A percentile compares a stretch with the other conserved stretches of the same genome.
Conservation (phyloP, 2,888 invertebrate genomes). For the Pseudolycoriella hygida region DNA sequence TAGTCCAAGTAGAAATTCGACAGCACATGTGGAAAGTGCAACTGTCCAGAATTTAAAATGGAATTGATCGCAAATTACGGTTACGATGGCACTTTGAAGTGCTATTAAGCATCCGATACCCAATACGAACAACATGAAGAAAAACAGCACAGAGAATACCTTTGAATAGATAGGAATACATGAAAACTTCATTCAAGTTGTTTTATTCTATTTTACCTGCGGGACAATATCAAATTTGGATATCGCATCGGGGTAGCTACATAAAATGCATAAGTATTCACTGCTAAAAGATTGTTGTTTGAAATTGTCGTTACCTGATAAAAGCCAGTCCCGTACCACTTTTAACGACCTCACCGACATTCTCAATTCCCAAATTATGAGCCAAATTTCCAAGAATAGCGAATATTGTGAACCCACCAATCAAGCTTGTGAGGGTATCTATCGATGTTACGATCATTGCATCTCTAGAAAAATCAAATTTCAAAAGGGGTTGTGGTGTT, state of each 20-base stretch:
- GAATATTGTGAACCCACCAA: slow-evolving; percentile 68
- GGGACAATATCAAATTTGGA: slow-evolving; percentile 54
- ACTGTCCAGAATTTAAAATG: slow-evolving; percentile 42
- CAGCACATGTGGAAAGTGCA: slow-evolving; percentile 33
- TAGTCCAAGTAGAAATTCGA: slow-evolving; percentile 45
- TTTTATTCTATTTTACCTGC: slow-evolving; percentile 34
- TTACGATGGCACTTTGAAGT: slow-evolving; percentile 47
- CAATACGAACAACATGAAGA: slow-evolving; percentile 63
- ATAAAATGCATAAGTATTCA: too few species aligned
- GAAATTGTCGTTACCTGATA: slow-evolving; percentile 31
- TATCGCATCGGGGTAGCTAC: slow-evolving; percentile 66
- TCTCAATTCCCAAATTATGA: slow-evolving; percentile 35
- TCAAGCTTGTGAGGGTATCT: slow-evolving; percentile 62
- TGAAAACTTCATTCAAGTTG: slow-evolving; percentile 3
- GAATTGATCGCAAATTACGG: slow-evolving; percentile 49
- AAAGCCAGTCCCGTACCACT: slow-evolving; percentile 67
- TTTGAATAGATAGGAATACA: slow-evolving; percentile 24
- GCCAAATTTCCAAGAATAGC: slow-evolving; percentile 67
- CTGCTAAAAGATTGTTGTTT: too few species aligned
- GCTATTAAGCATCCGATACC: slow-evolving; percentile 63
- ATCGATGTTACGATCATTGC: slow-evolving; percentile 63
- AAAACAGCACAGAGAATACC: slow-evolving; percentile 61
- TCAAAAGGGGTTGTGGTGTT: slow-evolving; percentile 12
- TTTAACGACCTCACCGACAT: slow-evolving; percentile 45
- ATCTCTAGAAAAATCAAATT: slow-evolving; percentile 44